These are phyloP conservation scores for Caenorhabditis afra DNA, from an alignment of 2,888 invertebrate species.

Conservation along the genomic window DNA sequence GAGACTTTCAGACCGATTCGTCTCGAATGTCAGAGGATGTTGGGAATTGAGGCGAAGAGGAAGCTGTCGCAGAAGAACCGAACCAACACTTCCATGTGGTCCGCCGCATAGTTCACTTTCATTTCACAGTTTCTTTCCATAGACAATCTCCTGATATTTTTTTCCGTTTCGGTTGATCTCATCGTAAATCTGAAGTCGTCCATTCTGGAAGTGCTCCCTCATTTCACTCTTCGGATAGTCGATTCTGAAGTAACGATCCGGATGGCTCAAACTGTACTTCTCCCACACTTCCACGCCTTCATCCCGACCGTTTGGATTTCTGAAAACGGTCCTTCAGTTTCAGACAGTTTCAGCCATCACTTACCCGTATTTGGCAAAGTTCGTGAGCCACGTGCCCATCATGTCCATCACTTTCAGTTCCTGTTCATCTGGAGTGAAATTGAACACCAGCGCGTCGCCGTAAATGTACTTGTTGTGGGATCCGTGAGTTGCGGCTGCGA, in stretches of 20 bases:
- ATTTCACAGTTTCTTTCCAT: constrained; percentile 1
- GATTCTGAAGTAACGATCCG: constrained; percentile 27
- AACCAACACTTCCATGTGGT: too few relatives aligned
- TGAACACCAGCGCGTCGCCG: constrained; percentile 54
- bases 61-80: too few relatives aligned
- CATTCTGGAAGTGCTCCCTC: constrained; percentile 21
- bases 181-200: constrained; percentile 6
- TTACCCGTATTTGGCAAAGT: constrained; percentile 69
- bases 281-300: not conserved
- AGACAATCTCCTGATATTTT: constrained; percentile 24
- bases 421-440: constrained; percentile 62
- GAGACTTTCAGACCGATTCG: not conserved
- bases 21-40: not conserved
- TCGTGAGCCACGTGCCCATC: constrained; percentile 62
- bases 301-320: constrained; percentile 37
- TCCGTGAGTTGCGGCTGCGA: constrained; percentile 49
- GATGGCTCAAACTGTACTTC: constrained; percentile 1
- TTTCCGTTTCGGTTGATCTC: constrained; percentile 2
- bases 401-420: constrained; percentile 63
- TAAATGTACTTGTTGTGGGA: constrained; percentile 64
- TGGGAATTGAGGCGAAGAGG: not conserved
- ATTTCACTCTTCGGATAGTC: constrained; percentile 32
- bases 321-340: constrained; percentile 9
- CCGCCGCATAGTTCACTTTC: not conserved
- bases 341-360: not conserved